Percentiles rank a stretch among this genome's conserved stretches.
Conservation (phyloP, 2,113 vertebrate genomes). For the Hippopotamus amphibius region DNA sequence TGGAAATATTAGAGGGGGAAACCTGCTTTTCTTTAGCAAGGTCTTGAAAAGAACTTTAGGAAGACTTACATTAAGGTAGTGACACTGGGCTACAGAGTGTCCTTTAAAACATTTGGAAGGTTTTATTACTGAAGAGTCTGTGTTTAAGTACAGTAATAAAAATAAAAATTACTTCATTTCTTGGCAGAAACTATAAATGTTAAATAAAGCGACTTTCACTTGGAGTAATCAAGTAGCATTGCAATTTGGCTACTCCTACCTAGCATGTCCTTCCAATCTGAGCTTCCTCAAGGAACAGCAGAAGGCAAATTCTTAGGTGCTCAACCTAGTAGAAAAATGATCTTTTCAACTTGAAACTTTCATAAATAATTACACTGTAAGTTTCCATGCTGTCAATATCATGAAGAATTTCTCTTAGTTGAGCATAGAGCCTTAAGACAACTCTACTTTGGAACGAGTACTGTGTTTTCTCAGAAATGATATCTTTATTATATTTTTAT, state of each 20-base stretch:
- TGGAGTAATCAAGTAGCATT: slow-evolving; percentile 28
- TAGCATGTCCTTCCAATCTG: not conserved
- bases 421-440: not conserved
- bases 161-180: slow-evolving; percentile 64
- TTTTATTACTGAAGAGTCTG: slow-evolving; percentile 41
- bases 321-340: not conserved
- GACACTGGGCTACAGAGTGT: not conserved
- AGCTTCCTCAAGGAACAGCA: not conserved
- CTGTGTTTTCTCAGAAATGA: not conserved
- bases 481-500: not conserved
- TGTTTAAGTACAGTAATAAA: slow-evolving; percentile 64
- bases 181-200: slow-evolving; percentile 63
- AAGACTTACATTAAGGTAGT: slow-evolving; percentile 57
- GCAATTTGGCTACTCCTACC: not conserved
- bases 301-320: not conserved
- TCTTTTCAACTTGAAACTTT: slow-evolving; percentile 7
- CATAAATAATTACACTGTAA: not conserved
- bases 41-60: not conserved
- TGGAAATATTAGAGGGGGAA: not conserved
- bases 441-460: not conserved
- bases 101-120: slow-evolving; percentile 27
- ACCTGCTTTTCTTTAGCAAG: not conserved
- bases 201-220: slow-evolving; percentile 36
- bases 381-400: not conserved
- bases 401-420: not conserved